These are phyloP conservation scores for Drosophila macrospina DNA, from an alignment of 2,888 invertebrate genomes.

Conservation along the genomic window DNA sequence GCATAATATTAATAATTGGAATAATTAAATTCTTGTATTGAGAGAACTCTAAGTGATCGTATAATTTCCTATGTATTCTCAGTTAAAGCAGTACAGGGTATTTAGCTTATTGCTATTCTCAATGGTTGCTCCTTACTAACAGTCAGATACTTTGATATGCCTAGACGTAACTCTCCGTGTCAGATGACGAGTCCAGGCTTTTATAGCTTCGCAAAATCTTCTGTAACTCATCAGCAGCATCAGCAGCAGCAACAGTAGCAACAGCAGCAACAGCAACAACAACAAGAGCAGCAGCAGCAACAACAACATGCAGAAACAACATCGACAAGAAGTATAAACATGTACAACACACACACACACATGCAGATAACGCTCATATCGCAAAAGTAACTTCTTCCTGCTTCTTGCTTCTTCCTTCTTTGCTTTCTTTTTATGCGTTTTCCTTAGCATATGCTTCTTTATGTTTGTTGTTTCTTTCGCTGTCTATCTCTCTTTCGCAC, in stretches of 20 bases:
- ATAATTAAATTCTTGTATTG: no score
- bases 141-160: slow-evolving; percentile 25
- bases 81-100: not conserved
- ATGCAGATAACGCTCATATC: slow-evolving; percentile 63
- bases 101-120: not conserved
- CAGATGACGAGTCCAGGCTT: slow-evolving; percentile 15
- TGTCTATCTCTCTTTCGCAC: slow-evolving; percentile 3
- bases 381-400: slow-evolving; percentile 53
- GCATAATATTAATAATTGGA: no score
- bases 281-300: slow-evolving; percentile 5
- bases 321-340: slow-evolving; percentile 28
- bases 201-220: slow-evolving; percentile 35
- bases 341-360: slow-evolving; percentile 30
- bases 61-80: no score
- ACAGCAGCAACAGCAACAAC: not conserved
- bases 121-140: not conserved
- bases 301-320: slow-evolving; percentile 12
- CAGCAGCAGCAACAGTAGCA: slow-evolving; percentile 16
- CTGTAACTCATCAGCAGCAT: slow-evolving; percentile 39
- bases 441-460: slow-evolving; percentile 75
- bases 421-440: slow-evolving; percentile 73
- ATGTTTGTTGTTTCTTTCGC: slow-evolving; percentile 42
- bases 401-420: slow-evolving; percentile 33
- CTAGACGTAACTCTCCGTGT: slow-evolving; percentile 18
- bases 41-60: no score